These are phyloP conservation scores for Phlogophora meticulosa DNA, from an alignment of 2,888 invertebrate species.

Conservation along the genomic window DNA sequence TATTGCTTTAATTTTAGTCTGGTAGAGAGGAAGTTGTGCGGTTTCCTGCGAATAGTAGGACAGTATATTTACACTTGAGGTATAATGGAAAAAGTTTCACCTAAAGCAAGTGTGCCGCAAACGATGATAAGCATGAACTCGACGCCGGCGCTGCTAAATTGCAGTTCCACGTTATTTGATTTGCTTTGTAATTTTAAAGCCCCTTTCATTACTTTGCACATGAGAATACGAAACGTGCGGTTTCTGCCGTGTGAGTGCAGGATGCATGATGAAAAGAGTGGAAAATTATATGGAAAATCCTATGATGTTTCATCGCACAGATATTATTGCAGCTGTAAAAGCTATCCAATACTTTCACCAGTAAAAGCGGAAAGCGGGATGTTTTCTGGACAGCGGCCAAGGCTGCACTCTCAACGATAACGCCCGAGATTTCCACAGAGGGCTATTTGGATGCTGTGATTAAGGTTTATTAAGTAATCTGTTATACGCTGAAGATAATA, in stretches of 20 bases:
- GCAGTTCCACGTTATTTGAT: constrained; percentile 50
- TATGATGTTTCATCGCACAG: constrained; percentile 18
- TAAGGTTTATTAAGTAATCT: constrained; percentile 31
- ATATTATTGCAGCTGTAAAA: constrained; percentile 38
- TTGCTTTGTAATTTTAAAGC: constrained; percentile 38
- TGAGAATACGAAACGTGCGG: constrained; percentile 24
- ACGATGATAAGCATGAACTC: constrained; percentile 42
- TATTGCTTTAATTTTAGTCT: constrained; percentile 61
- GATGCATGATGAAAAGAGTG: background rate
- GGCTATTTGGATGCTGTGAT: constrained; percentile 31
- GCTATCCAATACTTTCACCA: constrained; percentile 69
- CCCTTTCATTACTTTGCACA: constrained; percentile 27
- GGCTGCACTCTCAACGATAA: constrained; percentile 65
- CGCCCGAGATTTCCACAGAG: constrained; percentile 36
- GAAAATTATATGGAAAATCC: constrained; percentile 5
- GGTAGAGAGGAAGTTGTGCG: constrained; percentile 52
- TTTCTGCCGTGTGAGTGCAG: background rate
- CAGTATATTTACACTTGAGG: constrained; percentile 35
- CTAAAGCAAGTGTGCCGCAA: constrained; percentile 23
- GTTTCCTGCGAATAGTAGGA: constrained; percentile 46
- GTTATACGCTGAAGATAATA: constrained; percentile 12
- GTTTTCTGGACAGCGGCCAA: constrained; percentile 74
- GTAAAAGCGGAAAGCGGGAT: constrained; percentile 61
- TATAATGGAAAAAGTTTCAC: constrained; percentile 58
- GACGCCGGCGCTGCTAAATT: constrained; percentile 31